Conservation (phyloP, 2,888 invertebrate genomes). For the Phaedon cochleariae region DNA sequence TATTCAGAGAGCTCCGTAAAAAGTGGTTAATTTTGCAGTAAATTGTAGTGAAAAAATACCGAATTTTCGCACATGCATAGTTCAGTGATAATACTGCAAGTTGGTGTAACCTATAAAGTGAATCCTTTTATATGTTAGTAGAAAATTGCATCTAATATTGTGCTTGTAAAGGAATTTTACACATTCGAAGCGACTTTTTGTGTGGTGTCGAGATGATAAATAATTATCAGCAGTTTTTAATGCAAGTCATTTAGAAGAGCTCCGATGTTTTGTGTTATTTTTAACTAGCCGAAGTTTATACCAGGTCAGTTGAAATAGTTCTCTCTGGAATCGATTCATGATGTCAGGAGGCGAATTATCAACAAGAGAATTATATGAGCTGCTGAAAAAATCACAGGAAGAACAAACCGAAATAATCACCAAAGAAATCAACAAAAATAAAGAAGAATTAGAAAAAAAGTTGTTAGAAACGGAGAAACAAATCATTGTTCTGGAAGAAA, state of each 20-base stretch:
- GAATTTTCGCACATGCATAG: neutral
- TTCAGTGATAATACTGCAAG: neutral
- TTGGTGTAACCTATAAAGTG: neutral
- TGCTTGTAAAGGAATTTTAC: neutral
- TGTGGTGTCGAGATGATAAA: too few species aligned
- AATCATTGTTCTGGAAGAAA: neutral
- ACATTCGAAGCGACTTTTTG: neutral
- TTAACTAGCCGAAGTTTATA: too few species aligned
- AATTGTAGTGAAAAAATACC: neutral
- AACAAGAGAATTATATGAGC: too few species aligned
- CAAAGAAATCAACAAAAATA: neutral
- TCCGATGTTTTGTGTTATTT: too few species aligned
- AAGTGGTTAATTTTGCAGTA: neutral
- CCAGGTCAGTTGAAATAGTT: too few species aligned
- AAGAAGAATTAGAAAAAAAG: neutral
- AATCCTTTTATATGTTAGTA: neutral
- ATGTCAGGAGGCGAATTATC: too few species aligned
- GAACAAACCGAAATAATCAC: constrained; percentile 4
- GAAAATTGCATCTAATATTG: neutral
- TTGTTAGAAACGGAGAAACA: neutral
- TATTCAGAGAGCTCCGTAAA: neutral
- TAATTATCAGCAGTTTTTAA: too few species aligned
- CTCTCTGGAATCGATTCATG: too few species aligned
- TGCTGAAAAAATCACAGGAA: neutral
- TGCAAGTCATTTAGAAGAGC: too few species aligned